Evolutionary conservation across 2,888 invertebrate species (phyloP).

Genomic region (Apamea epomidion): DNA sequence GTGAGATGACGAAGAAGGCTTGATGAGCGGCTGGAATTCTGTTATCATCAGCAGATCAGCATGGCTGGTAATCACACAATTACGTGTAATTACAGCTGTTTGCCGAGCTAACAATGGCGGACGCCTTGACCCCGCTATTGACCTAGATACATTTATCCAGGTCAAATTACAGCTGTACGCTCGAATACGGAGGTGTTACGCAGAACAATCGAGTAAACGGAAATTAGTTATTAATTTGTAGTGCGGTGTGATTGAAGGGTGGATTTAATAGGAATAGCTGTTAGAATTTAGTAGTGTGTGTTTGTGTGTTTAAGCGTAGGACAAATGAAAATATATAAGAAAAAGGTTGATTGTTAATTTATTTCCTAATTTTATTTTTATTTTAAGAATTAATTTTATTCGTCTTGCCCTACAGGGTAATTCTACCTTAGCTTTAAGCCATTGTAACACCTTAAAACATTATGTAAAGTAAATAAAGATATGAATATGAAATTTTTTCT

Average conservation of each 20-base stretch:
- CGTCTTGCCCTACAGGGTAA: too few relatives aligned
- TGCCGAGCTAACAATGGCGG: slow-evolving; percentile 71
- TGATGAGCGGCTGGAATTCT: slow-evolving; percentile 7
- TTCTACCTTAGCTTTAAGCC: not conserved
- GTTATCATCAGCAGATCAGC: slow-evolving; percentile 51
- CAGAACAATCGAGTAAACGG: slow-evolving; percentile 33
- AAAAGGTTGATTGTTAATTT: not conserved
- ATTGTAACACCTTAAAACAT: not conserved
- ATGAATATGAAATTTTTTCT: not conserved
- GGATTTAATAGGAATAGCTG: not conserved
- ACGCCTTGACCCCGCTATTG: slow-evolving; percentile 79
- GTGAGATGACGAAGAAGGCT: not conserved
- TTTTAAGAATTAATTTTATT: not conserved
- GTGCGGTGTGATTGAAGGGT: slow-evolving; percentile 7
- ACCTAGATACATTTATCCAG: slow-evolving; percentile 74
- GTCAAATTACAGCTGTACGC: slow-evolving; percentile 74
- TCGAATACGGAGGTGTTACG: slow-evolving; percentile 63
- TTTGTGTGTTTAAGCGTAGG: not conserved
- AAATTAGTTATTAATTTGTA: slow-evolving; percentile 41
- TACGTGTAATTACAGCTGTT: slow-evolving; percentile 70
- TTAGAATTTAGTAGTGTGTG: not conserved
- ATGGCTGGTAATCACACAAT: slow-evolving; percentile 60
- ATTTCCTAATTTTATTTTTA: not conserved
- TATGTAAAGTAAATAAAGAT: not conserved
- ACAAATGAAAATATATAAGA: not conserved